These are phyloP conservation scores for Tolypeutes matacus DNA, from an alignment of 2,797 vertebrate genomes.

Conservation along the genomic window DNA sequence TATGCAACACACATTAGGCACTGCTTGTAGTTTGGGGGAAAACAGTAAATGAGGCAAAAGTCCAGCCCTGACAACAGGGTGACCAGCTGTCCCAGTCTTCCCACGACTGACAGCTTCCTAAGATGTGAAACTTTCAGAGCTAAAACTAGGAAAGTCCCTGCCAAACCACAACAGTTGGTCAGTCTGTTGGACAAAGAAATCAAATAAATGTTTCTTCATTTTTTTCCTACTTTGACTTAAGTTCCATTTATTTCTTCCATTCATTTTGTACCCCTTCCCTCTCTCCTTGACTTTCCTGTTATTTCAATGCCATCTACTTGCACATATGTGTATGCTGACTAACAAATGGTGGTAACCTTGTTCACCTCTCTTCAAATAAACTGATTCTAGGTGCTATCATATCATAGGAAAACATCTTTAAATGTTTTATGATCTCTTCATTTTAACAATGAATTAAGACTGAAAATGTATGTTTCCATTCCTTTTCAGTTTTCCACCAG, in stretches of 20 bases:
- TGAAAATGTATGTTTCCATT: neutral
- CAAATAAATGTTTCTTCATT: neutral
- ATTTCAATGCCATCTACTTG: neutral
- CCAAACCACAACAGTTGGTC: neutral
- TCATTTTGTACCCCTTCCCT: neutral
- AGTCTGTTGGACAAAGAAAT: neutral
- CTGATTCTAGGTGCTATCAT: neutral
- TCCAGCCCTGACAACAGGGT: neutral
- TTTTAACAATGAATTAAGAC: constrained; percentile 1
- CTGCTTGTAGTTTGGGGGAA: neutral
- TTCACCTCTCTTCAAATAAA: neutral
- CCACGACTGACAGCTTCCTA: neutral
- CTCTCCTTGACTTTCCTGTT: neutral
- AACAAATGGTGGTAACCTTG: neutral
- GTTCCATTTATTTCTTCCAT: neutral
- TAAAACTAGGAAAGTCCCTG: neutral
- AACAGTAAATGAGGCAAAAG: neutral
- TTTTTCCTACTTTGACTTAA: neutral
- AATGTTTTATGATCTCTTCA: neutral
- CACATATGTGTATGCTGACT: neutral
- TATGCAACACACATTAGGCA: neutral
- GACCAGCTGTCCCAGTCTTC: neutral
- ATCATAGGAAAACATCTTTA: neutral
- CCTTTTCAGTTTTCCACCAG: neutral
- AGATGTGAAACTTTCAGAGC: neutral